A percentile compares a stretch with the other conserved stretches of the same genome.
Conservation (phyloP, 2,113 vertebrate genomes). For the Hippopotamus amphibius region DNA sequence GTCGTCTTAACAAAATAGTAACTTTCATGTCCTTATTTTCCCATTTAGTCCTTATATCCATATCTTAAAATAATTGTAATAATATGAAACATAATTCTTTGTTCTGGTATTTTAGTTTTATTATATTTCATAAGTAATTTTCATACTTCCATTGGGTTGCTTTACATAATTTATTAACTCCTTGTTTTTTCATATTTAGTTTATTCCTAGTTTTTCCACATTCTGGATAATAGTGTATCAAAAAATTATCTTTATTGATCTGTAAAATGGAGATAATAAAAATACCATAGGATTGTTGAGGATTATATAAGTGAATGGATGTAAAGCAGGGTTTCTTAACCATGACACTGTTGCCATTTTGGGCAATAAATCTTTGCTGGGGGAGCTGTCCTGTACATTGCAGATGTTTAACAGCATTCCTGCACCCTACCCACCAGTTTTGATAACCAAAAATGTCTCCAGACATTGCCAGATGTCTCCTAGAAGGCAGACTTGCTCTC, state of each 20-base stretch:
- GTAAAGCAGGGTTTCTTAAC: neutral
- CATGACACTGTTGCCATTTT: neutral
- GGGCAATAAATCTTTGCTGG: neutral
- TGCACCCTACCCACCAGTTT: neutral
- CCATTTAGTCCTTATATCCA: neutral
- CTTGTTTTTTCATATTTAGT: neutral
- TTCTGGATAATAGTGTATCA: neutral
- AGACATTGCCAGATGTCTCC: neutral
- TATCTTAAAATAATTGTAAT: conserved; percentile 9
- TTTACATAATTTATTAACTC: neutral
- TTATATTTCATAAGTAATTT: neutral
- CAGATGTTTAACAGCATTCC: neutral
- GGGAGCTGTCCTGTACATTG: neutral
- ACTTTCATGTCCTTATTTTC: neutral
- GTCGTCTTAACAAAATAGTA: neutral
- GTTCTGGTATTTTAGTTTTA: conserved; percentile 13
- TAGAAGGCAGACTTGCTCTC: neutral
- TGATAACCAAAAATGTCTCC: neutral
- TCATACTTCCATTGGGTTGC: neutral
- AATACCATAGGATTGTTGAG: neutral
- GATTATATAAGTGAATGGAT: neutral
- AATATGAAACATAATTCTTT: neutral
- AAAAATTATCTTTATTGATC: neutral
- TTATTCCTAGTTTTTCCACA: conserved; percentile 31
- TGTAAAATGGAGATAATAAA: neutral